These are phyloP conservation scores for Pipistrellus kuhlii DNA, from an alignment of 2,797 vertebrate species.

Conservation along the genomic window DNA sequence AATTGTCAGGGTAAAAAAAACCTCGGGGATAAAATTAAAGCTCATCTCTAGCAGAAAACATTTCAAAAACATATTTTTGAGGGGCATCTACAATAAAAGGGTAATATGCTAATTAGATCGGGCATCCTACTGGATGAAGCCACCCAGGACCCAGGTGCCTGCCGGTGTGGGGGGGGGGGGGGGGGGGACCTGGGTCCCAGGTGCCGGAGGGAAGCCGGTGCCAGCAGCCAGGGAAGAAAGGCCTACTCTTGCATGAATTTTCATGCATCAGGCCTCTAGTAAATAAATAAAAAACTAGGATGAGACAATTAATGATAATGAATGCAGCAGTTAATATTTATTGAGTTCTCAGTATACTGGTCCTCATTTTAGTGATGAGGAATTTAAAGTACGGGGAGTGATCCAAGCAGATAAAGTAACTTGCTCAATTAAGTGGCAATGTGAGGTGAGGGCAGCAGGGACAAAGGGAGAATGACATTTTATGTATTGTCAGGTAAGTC, in stretches of 20 bases:
- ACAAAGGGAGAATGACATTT: neutral
- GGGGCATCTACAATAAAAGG: neutral
- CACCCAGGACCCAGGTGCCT: too few species aligned
- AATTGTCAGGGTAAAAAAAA: neutral
- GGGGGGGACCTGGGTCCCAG: too few species aligned
- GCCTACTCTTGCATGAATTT: too few species aligned
- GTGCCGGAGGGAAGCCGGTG: too few species aligned
- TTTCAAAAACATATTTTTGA: neutral
- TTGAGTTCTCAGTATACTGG: neutral
- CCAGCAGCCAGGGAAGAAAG: too few species aligned
- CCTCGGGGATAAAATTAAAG: neutral
- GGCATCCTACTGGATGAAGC: too few species aligned
- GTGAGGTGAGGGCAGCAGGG: neutral
- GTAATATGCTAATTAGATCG: too few species aligned
- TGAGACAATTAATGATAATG: conserved; percentile 7
- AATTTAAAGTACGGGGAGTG: neutral
- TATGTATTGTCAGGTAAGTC: neutral
- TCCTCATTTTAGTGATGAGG: neutral
- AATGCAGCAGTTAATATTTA: neutral
- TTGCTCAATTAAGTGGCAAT: neutral
- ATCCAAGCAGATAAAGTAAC: neutral
- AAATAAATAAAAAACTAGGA: too few species aligned
- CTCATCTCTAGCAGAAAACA: conserved; percentile 7
- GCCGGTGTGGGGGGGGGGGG: too few species aligned
- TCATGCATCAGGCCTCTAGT: too few species aligned